Evolutionary conservation across 2,888 invertebrate genomes (phyloP).

Genomic region (Chrysomela aeneicollis): DNA sequence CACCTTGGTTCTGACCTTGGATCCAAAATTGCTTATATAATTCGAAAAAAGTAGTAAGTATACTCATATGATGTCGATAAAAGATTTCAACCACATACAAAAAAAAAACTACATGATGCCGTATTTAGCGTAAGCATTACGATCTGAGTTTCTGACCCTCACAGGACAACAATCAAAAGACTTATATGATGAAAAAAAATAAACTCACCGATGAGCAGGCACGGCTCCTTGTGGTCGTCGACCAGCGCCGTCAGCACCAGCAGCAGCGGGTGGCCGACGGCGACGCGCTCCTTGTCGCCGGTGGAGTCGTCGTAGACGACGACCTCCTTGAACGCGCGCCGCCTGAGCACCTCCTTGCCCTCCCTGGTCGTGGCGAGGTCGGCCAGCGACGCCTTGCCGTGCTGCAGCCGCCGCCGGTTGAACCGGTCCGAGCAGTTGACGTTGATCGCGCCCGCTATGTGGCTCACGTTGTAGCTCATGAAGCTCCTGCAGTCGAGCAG

Average conservation of each 20-base stretch:
- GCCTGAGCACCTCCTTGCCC: slow-evolving; percentile 69
- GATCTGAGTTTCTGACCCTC: too few species aligned
- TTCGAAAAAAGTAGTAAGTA: too few species aligned
- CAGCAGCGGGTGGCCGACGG: slow-evolving; percentile 68
- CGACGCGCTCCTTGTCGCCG: slow-evolving; percentile 67
- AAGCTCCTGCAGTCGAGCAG: slow-evolving; percentile 75
- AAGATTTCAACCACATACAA: too few species aligned
- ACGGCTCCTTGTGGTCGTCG: slow-evolving; percentile 72
- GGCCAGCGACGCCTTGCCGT: slow-evolving; percentile 69
- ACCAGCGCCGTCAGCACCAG: slow-evolving; percentile 72
- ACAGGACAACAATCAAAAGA: too few species aligned
- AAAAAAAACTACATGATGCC: too few species aligned
- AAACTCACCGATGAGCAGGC: slow-evolving; percentile 72
- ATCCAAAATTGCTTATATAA: too few species aligned
- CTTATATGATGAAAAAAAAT: too few species aligned
- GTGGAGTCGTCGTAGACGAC: slow-evolving; percentile 76
- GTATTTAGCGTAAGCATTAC: too few species aligned
- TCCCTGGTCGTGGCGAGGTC: slow-evolving; percentile 72
- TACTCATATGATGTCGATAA: too few species aligned
- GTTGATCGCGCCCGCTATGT: slow-evolving; percentile 74
- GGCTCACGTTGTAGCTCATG: slow-evolving; percentile 73
- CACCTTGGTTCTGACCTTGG: too few species aligned
- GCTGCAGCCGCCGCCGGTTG: slow-evolving; percentile 71
- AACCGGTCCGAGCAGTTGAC: slow-evolving; percentile 76
- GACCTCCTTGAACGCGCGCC: slow-evolving; percentile 67